Base-by-base conservation (phyloP, 2,888 invertebrate genomes). In the Aquatica leii region DNA sequence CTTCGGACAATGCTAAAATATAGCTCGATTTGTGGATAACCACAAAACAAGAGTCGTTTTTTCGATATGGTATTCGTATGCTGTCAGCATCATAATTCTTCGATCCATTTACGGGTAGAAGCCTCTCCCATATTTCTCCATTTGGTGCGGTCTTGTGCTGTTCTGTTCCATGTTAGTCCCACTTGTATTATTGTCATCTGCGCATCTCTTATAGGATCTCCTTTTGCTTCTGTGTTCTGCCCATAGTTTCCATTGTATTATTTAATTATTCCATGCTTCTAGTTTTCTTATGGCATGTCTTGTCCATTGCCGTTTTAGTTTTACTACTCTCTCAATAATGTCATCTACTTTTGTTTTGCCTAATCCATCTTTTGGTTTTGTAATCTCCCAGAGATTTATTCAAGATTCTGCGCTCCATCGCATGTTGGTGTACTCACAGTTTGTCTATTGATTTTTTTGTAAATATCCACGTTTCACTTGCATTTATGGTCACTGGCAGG, bases 321-420 rank as follows among this genome's bases (percentile, higher is more conserved):
- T 48, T 24, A 50, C 35, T n/a, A 54, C 43, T 9, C 49, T 18
- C 9, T 46, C 9, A 11, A 50, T 34, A 3, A 53, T 41, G 20
- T 63, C 59, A 43, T 40, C 43, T 8, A 43, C 57, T 34, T 57
- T 40, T 50, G 62, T 41, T 21, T 2, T 62, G 12, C 4, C 43
- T 14, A 12, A 43, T 43, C 18, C 14, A 15, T 15, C 6, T 15
- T 1, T 43, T 43, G 12, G 43, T 15, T 43, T 17, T 43, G 3
- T 14, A 15, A 43, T 43, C 43, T 43, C 14, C 4, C 14, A 43
- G 15, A 12, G 43, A 12, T 14, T 3, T 43, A 14, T 15, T 15
- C 9, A 43, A 15, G 2, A 43, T 14, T 18, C 43, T 43, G 2
- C 6, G 11, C 11, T 43, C 43, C 2, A 43, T 15, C 14, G 43